Evolutionary conservation across 2,113 vertebrate genomes (phyloP).

Genomic region (Ophthalmolycus amberensis): DNA sequence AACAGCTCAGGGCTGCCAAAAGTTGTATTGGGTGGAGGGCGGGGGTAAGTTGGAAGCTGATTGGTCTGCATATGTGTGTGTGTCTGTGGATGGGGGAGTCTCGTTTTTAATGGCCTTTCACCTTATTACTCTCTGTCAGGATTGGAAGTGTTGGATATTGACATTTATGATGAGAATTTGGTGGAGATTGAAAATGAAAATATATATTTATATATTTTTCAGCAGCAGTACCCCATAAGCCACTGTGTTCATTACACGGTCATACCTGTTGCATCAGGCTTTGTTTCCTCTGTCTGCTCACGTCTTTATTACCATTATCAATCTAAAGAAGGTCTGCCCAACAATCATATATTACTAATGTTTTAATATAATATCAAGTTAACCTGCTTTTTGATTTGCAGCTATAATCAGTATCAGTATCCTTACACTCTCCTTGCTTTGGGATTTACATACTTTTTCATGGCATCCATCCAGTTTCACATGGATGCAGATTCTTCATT

Average conservation of each 20-base stretch:
- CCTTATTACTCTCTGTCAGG: conserved; percentile 79
- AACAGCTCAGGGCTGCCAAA: conserved; percentile 83
- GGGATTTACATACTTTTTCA: not conserved
- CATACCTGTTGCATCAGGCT: conserved; percentile 32
- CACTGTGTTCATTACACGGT: conserved; percentile 41
- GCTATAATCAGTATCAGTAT: not conserved
- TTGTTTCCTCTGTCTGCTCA: conserved; percentile 36
- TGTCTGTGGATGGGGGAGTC: conserved; percentile 6
- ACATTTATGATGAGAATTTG: conserved; percentile 82
- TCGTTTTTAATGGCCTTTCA: conserved; percentile 78
- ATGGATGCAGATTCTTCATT: not conserved
- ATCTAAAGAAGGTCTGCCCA: not conserved
- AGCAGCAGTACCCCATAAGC: conserved; percentile 19
- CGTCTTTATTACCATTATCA: not conserved
- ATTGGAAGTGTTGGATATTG: conserved; percentile 80
- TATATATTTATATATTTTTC: conserved; percentile 44
- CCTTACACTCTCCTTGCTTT: too few relatives aligned
- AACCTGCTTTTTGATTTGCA: not conserved
- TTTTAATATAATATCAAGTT: not conserved
- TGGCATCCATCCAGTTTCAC: not conserved
- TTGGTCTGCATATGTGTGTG: conserved; percentile 53
- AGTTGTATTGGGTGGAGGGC: conserved; percentile 82
- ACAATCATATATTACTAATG: not conserved
- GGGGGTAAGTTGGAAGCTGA: conserved; percentile 69
- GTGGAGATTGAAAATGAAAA: conserved; percentile 78